These are phyloP conservation scores for Adelges cooleyi DNA, from an alignment of 1,140 invertebrate species.

Conservation along the genomic window DNA sequence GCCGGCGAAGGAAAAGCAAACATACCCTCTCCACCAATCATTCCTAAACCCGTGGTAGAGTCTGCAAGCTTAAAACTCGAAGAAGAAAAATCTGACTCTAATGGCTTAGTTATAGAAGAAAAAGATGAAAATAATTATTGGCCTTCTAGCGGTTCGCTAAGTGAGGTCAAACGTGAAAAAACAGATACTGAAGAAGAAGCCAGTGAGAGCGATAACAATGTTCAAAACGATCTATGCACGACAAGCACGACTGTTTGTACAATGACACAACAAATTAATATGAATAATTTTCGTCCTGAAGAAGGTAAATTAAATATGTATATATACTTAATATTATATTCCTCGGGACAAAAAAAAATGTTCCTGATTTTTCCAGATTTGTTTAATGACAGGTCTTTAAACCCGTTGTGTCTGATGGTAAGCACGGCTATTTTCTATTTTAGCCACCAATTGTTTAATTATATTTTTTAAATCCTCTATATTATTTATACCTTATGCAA, in stretches of 20 bases:
- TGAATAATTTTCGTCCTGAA: constrained; percentile 15
- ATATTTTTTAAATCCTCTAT: too few species aligned
- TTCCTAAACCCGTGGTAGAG: constrained; percentile 26
- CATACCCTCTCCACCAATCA: constrained; percentile 28
- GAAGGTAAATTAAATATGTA: constrained; percentile 1
- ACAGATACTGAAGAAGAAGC: constrained; percentile 22
- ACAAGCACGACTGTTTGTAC: neutral
- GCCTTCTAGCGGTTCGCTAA: constrained; percentile 17
- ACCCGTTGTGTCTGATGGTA: too few species aligned
- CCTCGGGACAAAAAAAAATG: too few species aligned
- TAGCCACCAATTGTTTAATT: too few species aligned
- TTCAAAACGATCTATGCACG: neutral
- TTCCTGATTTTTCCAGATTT: too few species aligned
- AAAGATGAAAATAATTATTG: constrained; percentile 10
- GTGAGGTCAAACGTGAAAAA: constrained; percentile 8
- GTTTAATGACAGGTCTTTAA: too few species aligned
- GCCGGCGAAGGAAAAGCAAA: constrained; percentile 29
- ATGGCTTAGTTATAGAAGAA: constrained; percentile 5
- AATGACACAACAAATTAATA: neutral
- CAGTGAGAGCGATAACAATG: constrained; percentile 13
- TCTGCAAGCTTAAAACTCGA: constrained; percentile 8
- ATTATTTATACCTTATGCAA: too few species aligned
- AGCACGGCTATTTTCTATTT: too few species aligned
- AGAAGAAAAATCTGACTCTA: neutral
- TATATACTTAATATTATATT: too few species aligned